Evolutionary conservation across 1,140 invertebrate genomes (phyloP), one percentile per base, ranked within the genome.

Genomic region (Hyles vespertilio): DNA sequence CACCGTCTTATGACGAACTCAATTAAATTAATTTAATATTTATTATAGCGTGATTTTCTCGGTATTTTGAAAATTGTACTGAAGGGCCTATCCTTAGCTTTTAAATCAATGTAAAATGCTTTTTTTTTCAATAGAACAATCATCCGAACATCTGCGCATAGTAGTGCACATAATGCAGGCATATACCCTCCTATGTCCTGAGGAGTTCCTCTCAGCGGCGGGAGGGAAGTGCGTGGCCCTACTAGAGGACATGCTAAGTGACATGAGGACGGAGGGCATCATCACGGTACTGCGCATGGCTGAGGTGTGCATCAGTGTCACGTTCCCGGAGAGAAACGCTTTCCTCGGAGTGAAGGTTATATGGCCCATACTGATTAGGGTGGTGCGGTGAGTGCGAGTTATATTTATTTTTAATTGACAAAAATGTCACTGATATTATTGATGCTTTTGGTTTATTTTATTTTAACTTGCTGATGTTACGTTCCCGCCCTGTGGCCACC

Each of bases 151-250:
- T 80, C 89, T 98, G 2, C 89, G 93, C 61, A 91, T 93, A 33
- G 95, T 95, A 69, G 89, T 97, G 8, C 92, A 94, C 67, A 94
- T 98, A 72, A 94, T 95, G 68, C 92, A 96, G 79, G 94, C 94
- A 3, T 98, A 98, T 80, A 91, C 97, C 1, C 81, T 97, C n/a
- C 88, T 98, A 4, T 94, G 93, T 69, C 95, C 96, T 0, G 92
- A 93, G 74, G 92, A 94, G 67, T 96, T 97, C 77, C 90, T 97
- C 65, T 90, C 92, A 62, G 94, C 94, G 36, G 89, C 93, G 65
- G 95, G 95, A 0, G 87, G 86, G 6, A 87, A 91, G 53, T 91
- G 97, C 66, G 91, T 96, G 43, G 86, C 90, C 3, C 90, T 92
- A 9, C 91, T 96, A 56, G 91, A 92, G 61, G 92, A 92, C 44